Conservation (phyloP, 2,113 vertebrate species). For the Pitta sordida region DNA sequence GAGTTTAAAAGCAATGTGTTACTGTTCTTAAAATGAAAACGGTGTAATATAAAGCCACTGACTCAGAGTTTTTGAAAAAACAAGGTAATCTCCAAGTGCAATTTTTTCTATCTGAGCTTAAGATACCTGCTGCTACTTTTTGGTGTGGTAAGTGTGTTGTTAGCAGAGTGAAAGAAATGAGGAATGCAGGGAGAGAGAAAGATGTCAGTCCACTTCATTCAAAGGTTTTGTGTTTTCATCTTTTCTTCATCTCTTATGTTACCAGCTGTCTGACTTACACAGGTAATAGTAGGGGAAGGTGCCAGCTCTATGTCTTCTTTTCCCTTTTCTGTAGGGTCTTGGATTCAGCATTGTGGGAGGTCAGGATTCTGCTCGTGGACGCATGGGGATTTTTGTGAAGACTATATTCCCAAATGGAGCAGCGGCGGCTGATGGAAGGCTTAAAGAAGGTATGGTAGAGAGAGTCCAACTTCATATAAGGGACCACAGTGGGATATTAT, state of each 20-base stretch:
- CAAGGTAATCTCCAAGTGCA: background rate
- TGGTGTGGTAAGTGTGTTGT: background rate
- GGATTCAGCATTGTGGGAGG: slow-evolving; percentile 97
- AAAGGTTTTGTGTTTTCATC: background rate
- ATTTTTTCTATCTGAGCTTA: background rate
- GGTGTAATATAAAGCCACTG: background rate
- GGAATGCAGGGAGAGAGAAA: background rate
- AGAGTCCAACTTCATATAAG: background rate
- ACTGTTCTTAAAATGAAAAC: background rate
- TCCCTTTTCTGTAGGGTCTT: slow-evolving; percentile 78
- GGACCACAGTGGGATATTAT: background rate
- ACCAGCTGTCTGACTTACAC: background rate
- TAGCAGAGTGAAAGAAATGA: background rate
- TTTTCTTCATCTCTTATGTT: background rate
- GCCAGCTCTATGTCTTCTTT: background rate
- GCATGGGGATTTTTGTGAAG: slow-evolving; percentile 98
- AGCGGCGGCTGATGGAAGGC: slow-evolving; percentile 90
- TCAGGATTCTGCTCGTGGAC: slow-evolving; percentile 91
- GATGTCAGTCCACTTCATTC: background rate
- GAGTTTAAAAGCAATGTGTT: background rate
- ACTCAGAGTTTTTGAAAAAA: background rate
- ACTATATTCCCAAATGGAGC: slow-evolving; percentile 94
- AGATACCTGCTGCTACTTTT: background rate
- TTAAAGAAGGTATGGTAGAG: slow-evolving; percentile 86
- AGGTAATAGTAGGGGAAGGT: background rate